Conservation (phyloP, 2,113 vertebrate species). For the Climacteris rufus region DNA sequence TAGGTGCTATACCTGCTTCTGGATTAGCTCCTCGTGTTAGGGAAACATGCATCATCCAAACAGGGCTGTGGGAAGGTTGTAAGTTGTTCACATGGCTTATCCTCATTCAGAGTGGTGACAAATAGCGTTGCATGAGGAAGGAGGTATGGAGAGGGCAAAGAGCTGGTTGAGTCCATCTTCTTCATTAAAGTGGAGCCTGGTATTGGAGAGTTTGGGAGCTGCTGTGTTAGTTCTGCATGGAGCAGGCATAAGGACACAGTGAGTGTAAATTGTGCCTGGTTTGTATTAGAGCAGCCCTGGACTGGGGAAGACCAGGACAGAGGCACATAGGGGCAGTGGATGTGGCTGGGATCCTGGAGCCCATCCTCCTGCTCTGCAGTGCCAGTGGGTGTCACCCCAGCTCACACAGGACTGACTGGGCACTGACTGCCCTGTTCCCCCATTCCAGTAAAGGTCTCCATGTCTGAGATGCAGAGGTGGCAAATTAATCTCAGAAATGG, state of each 20-base stretch:
- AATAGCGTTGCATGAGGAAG: fast-evolving
- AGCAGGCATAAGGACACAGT: background rate
- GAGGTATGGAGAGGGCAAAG: background rate
- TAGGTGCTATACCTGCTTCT: background rate
- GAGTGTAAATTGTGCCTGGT: background rate
- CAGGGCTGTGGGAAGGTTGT: background rate
- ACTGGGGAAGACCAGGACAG: too few species aligned
- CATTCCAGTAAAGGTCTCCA: fast-evolving
- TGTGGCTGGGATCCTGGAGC: fast-evolving
- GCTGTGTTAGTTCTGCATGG: background rate
- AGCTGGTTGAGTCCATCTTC: background rate
- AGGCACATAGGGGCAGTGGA: fast-evolving
- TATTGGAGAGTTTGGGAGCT: background rate
- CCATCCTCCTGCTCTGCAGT: fast-evolving
- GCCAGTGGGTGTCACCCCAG: background rate
- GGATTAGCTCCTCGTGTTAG: background rate
- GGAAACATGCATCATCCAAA: background rate
- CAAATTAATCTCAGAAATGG: background rate
- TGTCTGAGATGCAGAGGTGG: background rate
- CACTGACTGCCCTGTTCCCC: fast-evolving
- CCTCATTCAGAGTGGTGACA: background rate
- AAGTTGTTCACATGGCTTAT: background rate
- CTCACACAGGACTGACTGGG: fast-evolving
- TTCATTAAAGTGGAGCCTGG: background rate
- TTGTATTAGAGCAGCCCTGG: background rate